Base-by-base conservation (phyloP, 2,113 vertebrate species). In the Takifugu bimaculatus region DNA sequence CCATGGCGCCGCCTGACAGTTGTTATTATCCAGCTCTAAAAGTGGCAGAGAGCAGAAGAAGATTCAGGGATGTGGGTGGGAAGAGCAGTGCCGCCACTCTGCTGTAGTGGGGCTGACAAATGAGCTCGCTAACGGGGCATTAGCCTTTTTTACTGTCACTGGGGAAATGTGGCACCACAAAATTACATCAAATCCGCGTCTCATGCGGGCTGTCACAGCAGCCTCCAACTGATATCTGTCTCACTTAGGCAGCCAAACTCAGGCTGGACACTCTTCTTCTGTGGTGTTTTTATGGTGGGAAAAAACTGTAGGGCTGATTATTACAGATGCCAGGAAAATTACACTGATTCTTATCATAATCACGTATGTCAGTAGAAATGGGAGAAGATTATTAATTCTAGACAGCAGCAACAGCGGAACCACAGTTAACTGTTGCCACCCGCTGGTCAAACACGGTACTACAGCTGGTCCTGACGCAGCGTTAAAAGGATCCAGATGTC, bases 361-460 rank as follows among this genome's bases (percentile, higher is more conserved):
- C 44, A 15, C 14, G 44, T 4, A 35, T 44, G 39, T 26, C 25
- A 11, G 47, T n/a, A 25, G 15, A 2, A 54, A 14, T 35, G 29
- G 50, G 13, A 6, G 13, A 35, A 26, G 7, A 39, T 11, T 43
- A 3, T 29, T 26, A 20, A 42, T 58, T 32, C 12, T 42, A 20
- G 6, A 20, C 6, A 12, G 2, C 27, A 15, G 13, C 35, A 35
- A 28, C 44, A 59, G 14, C 47, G 57, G 42, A 0, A 50, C 25
- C 15, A 26, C 39, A 51, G 60, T 42, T 52, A 68, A 54, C 26
- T 85, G 65, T 54, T 75, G 75, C 83, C 88, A 65, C 55, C 85
- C 79, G 63, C 26, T 74, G 86, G 3, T 27, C 68, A 53, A 58
- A 72, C 4, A 9, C 10, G 11, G 47, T 49, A 25, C 48, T 55